phyloP scores from a whole-genome alignment of 2,113 vertebrate species.

The Rhinolophus sinicus region DNA sequence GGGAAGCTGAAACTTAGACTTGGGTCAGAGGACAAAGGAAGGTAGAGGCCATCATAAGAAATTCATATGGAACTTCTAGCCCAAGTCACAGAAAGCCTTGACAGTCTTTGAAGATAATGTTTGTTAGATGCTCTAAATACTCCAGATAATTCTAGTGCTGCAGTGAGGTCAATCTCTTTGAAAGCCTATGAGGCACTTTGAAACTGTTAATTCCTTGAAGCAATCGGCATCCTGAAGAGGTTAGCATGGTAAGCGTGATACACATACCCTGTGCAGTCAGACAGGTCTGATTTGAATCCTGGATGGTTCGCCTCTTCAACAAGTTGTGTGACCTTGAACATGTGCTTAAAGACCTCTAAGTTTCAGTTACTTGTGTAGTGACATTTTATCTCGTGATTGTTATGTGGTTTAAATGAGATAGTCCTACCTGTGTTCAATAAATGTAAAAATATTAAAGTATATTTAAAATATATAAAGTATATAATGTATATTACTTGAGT shows the following conservation, averaged over 20 bases:
- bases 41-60: neutral
- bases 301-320: neutral
- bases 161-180: neutral
- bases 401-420: neutral
- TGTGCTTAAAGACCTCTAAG: neutral
- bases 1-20: neutral
- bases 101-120: neutral
- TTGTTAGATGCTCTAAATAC: neutral
- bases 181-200: neutral
- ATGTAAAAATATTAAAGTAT: neutral
- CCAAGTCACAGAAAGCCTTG: neutral
- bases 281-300: neutral
- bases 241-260: rapidly evolving
- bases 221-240: too few relatives aligned
- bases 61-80: neutral
- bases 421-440: neutral
- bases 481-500: neutral
- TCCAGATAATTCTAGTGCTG: neutral
- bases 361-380: neutral
- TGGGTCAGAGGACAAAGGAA: neutral
- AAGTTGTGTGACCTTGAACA: neutral
- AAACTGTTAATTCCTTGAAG: neutral
- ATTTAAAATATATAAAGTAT: neutral
- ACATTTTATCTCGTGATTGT: neutral
- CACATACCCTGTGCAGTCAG: neutral